A percentile compares a stretch with the other conserved stretches of the same genome.
These are phyloP conservation scores for Caenorhabditis virilis DNA, from an alignment of 2,888 invertebrate genomes.

Conservation along the genomic window DNA sequence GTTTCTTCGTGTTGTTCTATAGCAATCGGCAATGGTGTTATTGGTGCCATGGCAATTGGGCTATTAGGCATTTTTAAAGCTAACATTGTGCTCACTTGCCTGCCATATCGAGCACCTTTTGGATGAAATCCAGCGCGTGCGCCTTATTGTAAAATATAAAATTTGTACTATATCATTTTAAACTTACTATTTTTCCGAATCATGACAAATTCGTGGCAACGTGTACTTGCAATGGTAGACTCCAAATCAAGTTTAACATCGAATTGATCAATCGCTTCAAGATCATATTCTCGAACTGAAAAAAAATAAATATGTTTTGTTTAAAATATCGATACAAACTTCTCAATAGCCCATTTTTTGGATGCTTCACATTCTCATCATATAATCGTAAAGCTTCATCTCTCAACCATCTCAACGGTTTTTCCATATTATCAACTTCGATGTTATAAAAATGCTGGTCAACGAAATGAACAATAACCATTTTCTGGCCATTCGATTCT, in stretches of 20 bases:
- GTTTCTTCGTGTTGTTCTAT: slow-evolving; percentile 7
- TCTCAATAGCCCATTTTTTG: slow-evolving; percentile 1
- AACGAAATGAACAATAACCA: slow-evolving; percentile 24
- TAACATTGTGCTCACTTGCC: slow-evolving; percentile 35
- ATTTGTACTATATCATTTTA: too few relatives aligned
- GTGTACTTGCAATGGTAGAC: slow-evolving; percentile 28
- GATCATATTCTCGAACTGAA: slow-evolving; percentile 40
- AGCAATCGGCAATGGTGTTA: slow-evolving; percentile 27
- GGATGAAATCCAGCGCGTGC: slow-evolving; percentile 48
- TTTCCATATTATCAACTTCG: slow-evolving; percentile 39
- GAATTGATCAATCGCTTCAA: slow-evolving; percentile 43
- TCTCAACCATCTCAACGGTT: slow-evolving; percentile 40
- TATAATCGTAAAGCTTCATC: slow-evolving; percentile 33
- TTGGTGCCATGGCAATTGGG: slow-evolving; percentile 30
- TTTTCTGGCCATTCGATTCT: slow-evolving; percentile 9
- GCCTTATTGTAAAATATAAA: too few relatives aligned
- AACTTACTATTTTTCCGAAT: slow-evolving; percentile 48
- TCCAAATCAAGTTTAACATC: slow-evolving; percentile 40
- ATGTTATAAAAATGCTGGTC: slow-evolving; percentile 31
- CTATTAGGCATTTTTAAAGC: slow-evolving; percentile 31
- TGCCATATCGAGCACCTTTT: slow-evolving; percentile 28
- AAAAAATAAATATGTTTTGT: slow-evolving; percentile 4
- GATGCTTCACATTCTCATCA: slow-evolving; percentile 9
- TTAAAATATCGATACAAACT: too few relatives aligned
- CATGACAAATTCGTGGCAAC: slow-evolving; percentile 47